Evolutionary conservation across 1,140 invertebrate genomes (phyloP), one percentile per base, ranked within the genome.

Genomic region (Achatina immaculata): DNA sequence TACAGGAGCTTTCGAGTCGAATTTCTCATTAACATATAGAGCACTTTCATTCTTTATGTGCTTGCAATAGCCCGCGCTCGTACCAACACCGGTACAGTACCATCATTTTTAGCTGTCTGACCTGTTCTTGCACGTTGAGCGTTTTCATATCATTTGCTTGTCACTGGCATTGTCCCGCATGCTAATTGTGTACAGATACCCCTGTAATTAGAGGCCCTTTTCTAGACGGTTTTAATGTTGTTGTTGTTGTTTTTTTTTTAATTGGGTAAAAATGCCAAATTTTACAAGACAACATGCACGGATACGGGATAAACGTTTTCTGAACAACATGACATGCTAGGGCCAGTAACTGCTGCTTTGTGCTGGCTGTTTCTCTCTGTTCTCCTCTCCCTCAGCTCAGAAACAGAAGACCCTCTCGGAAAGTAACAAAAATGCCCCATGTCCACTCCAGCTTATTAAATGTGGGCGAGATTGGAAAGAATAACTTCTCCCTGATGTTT

Each of bases 361-460:
- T n/a, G n/a, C n/a, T n/a, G n/a, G n/a, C n/a, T n/a, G n/a, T n/a
- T n/a, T n/a, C n/a, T n/a, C n/a, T n/a, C n/a, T n/a, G 62, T 19
- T 19, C 62, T n/a, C 9, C 62, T 31, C 62, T 66, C 62, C 28
- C 62, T 28, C 62, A n/a, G 9, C 62, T n/a, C 62, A 28, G 7
- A 66, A 11, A 51, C 48, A 62, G 4, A 28, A 34, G 58, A 34
- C 4, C 58, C 28, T 4, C n/a, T 31, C 58, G 31, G 16, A 43
- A 45, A 43, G 43, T 43, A 73, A 14, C n/a, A 1, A 48, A 51
- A 51, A n/a, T n/a, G 43, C 43, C 43, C 16, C 16, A 73, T 38
- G 71, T 73, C 71, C 69, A 72, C 38, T 72, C 19, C 42, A 45
- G 42, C 9, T 51, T 48, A 73, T 73, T 73, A 73, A 28, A 48